Conservation (phyloP, 1,140 invertebrate species). For the Latrodectus geometricus region DNA sequence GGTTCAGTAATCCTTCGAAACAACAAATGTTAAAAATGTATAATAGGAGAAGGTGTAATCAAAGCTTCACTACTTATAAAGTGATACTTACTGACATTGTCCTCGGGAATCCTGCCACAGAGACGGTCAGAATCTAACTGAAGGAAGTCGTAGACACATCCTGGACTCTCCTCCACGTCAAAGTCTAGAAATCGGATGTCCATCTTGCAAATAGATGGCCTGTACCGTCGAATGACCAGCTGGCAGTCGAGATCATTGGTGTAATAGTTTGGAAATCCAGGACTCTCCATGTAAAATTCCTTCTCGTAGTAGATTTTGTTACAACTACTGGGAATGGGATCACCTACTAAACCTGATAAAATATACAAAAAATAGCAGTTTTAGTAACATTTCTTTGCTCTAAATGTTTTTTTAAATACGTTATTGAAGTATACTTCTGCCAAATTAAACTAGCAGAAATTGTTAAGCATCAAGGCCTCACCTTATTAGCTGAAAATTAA, state of each 20-base stretch:
- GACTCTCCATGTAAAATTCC: constrained; percentile 57
- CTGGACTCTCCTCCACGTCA: constrained; percentile 64
- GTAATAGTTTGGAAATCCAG: constrained; percentile 55
- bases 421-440: too few relatives aligned
- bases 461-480: too few relatives aligned
- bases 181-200: constrained; percentile 64
- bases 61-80: background rate
- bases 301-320: constrained; percentile 55
- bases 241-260: constrained; percentile 58
- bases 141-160: constrained; percentile 65
- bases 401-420: background rate
- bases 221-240: constrained; percentile 51
- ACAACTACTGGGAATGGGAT: constrained; percentile 51
- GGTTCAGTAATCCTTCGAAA: too few relatives aligned
- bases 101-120: constrained; percentile 46
- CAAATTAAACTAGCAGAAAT: too few relatives aligned
- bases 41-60: too few relatives aligned
- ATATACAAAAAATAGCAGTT: background rate
- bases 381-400: background rate
- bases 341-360: constrained; percentile 19
- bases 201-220: constrained; percentile 63
- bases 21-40: too few relatives aligned
- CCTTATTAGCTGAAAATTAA: too few relatives aligned
- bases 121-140: constrained; percentile 58
- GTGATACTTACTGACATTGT: constrained; percentile 50